Conservation (phyloP, 2,888 invertebrate species). For the Acanthosepion pharaonis region DNA sequence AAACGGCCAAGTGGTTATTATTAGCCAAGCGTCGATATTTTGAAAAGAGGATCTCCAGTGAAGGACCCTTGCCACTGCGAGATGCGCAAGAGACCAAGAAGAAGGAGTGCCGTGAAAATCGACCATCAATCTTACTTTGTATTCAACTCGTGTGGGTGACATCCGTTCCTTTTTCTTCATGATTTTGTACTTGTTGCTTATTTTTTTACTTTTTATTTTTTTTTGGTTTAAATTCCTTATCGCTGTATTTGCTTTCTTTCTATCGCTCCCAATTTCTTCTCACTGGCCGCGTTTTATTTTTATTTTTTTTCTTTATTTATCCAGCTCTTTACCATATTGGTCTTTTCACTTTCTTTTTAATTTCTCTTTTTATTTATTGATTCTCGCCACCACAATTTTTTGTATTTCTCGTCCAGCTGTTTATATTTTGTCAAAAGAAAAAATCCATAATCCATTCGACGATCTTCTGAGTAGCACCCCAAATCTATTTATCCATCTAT, state of each 20-base stretch:
- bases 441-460: too few relatives aligned
- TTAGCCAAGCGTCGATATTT: background rate
- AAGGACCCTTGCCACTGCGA: background rate
- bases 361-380: background rate
- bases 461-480: too few relatives aligned
- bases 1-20: background rate
- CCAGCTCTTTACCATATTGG: too few relatives aligned
- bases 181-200: background rate
- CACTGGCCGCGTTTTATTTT: background rate
- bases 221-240: background rate
- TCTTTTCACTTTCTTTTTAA: background rate
- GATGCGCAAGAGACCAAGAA: background rate
- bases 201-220: background rate
- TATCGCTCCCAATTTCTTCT: too few relatives aligned
- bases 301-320: background rate
- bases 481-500: background rate
- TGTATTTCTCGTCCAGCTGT: too few relatives aligned
- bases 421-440: too few relatives aligned
- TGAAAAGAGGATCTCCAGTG: background rate
- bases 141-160: background rate
- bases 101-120: background rate
- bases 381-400: too few relatives aligned
- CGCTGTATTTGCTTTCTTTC: too few relatives aligned
- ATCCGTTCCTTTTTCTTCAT: background rate
- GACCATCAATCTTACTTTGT: constrained; percentile 33